Conservation (phyloP, 2,113 vertebrate genomes). For the Bambusicola thoracicus region DNA sequence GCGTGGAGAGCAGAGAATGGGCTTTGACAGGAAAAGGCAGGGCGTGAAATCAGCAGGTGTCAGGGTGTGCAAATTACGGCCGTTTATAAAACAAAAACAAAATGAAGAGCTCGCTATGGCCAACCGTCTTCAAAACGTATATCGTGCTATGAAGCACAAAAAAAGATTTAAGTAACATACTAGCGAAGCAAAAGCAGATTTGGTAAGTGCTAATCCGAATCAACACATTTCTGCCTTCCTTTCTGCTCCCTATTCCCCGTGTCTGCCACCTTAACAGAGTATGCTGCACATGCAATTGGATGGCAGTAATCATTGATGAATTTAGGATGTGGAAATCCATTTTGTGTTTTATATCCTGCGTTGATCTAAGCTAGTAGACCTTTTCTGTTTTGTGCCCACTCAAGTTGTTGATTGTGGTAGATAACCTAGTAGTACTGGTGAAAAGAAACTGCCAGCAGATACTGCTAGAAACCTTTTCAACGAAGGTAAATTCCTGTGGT, state of each 20-base stretch:
- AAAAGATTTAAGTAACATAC: background rate
- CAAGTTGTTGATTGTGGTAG: background rate
- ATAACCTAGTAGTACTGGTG: background rate
- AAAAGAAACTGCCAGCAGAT: constrained; percentile 17
- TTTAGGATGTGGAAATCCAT: constrained; percentile 1
- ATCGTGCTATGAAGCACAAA: background rate
- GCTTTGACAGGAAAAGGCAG: constrained; percentile 67
- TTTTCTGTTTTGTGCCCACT: constrained; percentile 14
- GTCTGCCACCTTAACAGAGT: background rate
- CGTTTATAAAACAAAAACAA: constrained; percentile 31
- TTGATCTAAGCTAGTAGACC: constrained; percentile 6
- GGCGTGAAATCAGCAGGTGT: constrained; percentile 63
- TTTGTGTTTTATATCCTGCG: constrained; percentile 17
- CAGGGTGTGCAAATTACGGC: constrained; percentile 45
- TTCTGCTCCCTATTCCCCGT: background rate
- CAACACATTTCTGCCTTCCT: background rate
- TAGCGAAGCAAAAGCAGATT: background rate
- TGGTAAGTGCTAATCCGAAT: background rate
- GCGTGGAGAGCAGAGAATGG: constrained; percentile 64
- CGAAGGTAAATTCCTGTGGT: background rate
- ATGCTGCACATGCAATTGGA: background rate
- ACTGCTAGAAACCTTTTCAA: background rate
- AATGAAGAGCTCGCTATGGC: constrained; percentile 44
- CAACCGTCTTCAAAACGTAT: background rate
- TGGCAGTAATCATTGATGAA: constrained; percentile 11